phyloP scores from a whole-genome alignment of 1,140 invertebrate genomes.

The Macrobrachium nipponense region DNA sequence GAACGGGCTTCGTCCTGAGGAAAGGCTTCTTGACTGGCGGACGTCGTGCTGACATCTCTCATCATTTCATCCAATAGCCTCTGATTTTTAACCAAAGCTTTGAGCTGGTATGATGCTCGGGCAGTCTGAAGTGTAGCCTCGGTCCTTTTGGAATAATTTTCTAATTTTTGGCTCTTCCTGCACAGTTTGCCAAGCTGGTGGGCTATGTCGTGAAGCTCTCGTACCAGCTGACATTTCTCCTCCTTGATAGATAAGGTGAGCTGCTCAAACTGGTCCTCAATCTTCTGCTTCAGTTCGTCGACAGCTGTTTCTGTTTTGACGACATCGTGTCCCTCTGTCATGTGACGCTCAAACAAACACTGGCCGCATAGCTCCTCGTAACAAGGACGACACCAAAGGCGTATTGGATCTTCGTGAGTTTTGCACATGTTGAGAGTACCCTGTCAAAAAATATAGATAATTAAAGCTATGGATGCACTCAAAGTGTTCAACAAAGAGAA shows the following conservation, averaged over 20 bases:
- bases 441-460: neutral
- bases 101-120: neutral
- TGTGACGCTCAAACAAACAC: constrained; percentile 30
- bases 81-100: neutral
- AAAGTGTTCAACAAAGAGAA: neutral
- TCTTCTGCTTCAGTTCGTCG: constrained; percentile 28
- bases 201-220: neutral
- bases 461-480: neutral
- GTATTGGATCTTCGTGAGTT: neutral
- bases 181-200: neutral
- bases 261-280: neutral
- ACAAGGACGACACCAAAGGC: constrained; percentile 24
- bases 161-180: neutral
- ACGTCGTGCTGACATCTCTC: too few relatives aligned
- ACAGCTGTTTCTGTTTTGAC: neutral
- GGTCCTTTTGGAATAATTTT: neutral
- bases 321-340: constrained; percentile 4
- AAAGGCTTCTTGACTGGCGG: too few relatives aligned
- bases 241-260: constrained; percentile 2
- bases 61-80: neutral
- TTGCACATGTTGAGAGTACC: neutral
- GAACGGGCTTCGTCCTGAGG: too few relatives aligned
- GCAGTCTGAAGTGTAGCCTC: neutral
- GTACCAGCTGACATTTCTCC: neutral
- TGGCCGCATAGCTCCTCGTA: constrained; percentile 23